A percentile compares a stretch with the other conserved stretches of the same genome.
Evolutionary conservation across 92 coral and sea anemone species (phyloP).

Genomic region (Hydrozoanthus gracilis): DNA sequence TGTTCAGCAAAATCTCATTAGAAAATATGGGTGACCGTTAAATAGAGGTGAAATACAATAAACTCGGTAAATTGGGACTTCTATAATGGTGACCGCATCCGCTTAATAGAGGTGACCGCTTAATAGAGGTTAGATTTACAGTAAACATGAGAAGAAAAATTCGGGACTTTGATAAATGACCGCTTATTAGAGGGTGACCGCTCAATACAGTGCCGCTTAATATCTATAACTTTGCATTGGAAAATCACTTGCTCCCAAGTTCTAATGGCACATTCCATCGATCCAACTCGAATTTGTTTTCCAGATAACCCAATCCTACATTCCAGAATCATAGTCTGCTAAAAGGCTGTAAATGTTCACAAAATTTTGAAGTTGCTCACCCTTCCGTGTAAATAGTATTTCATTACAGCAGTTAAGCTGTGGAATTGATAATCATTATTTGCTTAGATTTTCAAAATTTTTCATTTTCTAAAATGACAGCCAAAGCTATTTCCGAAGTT

Average conservation of each 20-base stretch:
- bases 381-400: conserved; percentile 1
- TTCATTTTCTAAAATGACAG: neutral
- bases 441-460: conserved; percentile 1
- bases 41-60: conserved; percentile 52
- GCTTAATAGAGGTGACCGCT: conserved; percentile 54
- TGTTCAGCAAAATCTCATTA: conserved; percentile 30
- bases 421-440: conserved; percentile 5
- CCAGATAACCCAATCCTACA: neutral
- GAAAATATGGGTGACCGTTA: conserved; percentile 47
- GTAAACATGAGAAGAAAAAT: conserved; percentile 37
- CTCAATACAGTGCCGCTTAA: conserved; percentile 21
- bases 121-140: conserved; percentile 43
- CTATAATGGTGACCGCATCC: conserved; percentile 51
- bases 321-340: conserved; percentile 8
- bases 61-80: conserved; percentile 32
- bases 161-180: conserved; percentile 51
- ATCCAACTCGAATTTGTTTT: too few relatives aligned
- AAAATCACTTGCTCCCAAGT: neutral
- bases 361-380: neutral
- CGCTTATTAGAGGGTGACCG: conserved; percentile 40
- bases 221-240: neutral
- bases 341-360: conserved; percentile 7
- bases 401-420: conserved; percentile 4
- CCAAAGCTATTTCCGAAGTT: conserved; percentile 1
- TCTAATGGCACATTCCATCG: neutral